Base-by-base conservation (phyloP, 2,888 invertebrate species). In the Philonicus albiceps region DNA sequence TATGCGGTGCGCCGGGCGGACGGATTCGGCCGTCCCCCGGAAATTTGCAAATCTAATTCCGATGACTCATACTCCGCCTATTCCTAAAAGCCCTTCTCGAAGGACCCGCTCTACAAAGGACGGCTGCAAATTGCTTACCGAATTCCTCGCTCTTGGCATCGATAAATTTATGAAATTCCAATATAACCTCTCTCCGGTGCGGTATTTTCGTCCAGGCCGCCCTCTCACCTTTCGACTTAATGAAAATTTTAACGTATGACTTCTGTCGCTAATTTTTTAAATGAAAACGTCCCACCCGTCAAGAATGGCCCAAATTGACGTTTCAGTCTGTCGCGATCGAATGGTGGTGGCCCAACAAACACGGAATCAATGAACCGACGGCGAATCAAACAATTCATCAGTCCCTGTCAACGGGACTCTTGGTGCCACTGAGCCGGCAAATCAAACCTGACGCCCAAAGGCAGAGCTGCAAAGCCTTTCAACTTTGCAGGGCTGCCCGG, bases 141-240 rank as follows among this genome's bases (percentile, higher is more conserved):
- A 53, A 81, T 81, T 81, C 64, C 49, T 81, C 34, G 53, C 34
- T 55, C 31, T 31, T 30, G 55, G 81, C 55, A 8, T 22, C 81
- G 53, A 81, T 81, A 81, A 81, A 81, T 81, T 81, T 81, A 81
- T 81, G 53, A 81, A 81, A 81, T 81, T 81, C 81, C 81, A 81
- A 55, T 81, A n/a, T 64, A 27, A 49, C 49, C 81, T 30, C 55
- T 30, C 55, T 31, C 55, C n/a, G 5, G 2, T 49, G 55, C 64
- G 64, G 27, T 64, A 64, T 64, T 64, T 64, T 64, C 22, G 11
- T 3, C 22, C 64, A 13, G 64, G 13, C 64, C 11, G 3, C 64
- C 22, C 22, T 64, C 27, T 64, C 11, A 64, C 64, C 64, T 64
- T 64, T 64, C 22, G 64, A 22, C 64, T 64, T 64, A 64, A 64